Percentiles rank a stretch among this genome's conserved stretches.
phyloP scores from a whole-genome alignment of 1,140 invertebrate species.

The Tribolium madens region DNA sequence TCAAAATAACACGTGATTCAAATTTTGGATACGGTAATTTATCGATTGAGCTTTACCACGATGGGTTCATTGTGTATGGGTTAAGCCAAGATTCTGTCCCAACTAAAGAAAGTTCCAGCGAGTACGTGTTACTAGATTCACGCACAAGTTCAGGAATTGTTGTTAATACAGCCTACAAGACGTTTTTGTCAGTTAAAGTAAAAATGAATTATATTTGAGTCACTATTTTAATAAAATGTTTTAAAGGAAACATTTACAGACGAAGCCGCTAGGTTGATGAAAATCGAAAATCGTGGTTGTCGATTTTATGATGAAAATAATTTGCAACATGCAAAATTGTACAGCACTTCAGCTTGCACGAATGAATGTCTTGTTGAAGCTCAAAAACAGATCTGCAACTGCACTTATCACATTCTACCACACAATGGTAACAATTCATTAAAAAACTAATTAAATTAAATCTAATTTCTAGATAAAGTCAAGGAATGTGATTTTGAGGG shows the following conservation, averaged over 20 bases:
- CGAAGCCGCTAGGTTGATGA: conserved; percentile 1
- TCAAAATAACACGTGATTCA: not conserved
- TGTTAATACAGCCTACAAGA: not conserved
- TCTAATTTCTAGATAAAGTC: conserved; percentile 6
- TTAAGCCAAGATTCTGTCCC: conserved; percentile 25
- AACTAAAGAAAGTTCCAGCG: conserved; percentile 1
- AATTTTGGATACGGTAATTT: conserved; percentile 16
- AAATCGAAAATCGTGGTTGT: conserved; percentile 13
- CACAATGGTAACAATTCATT: not conserved
- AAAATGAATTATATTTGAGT: too few relatives aligned
- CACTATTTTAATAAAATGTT: not conserved
- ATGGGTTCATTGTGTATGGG: not conserved
- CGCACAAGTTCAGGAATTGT: not conserved
- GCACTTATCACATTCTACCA: conserved; percentile 10
- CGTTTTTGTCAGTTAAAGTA: not conserved
- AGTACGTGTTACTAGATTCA: not conserved
- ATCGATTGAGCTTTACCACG: not conserved
- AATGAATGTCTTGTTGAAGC: conserved; percentile 15
- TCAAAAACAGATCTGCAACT: conserved; percentile 13
- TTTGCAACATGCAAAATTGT: conserved; percentile 11
- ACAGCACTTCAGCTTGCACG: not conserved
- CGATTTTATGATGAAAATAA: conserved; percentile 35
- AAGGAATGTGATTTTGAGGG: conserved; percentile 24
- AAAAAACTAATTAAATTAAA: not conserved
- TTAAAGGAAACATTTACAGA: conserved; percentile 20